Evolutionary conservation across 2,888 invertebrate species (phyloP).

Genomic region (Junonia oenone): DNA sequence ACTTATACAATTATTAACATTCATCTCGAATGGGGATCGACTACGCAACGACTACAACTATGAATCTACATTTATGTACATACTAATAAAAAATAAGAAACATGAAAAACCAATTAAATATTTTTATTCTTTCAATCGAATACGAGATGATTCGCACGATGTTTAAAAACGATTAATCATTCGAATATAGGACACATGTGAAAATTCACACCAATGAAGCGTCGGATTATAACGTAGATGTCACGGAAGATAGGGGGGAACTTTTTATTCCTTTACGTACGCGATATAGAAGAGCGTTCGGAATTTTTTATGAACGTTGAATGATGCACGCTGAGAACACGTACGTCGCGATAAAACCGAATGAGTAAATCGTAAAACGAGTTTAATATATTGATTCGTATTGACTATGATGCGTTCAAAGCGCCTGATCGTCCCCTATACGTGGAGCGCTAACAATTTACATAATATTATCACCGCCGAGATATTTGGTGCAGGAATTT

Average conservation of each 20-base stretch:
- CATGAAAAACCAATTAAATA: not conserved
- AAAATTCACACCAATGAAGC: not conserved
- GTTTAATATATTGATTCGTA: constrained; percentile 75
- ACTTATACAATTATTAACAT: no score
- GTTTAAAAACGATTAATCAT: not conserved
- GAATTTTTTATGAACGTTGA: constrained; percentile 63
- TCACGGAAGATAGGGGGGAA: constrained; percentile 4
- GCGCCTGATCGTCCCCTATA: constrained; percentile 25
- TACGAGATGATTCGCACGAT: not conserved
- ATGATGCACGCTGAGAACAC: constrained; percentile 62
- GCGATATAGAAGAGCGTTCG: constrained; percentile 56
- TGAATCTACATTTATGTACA: no score
- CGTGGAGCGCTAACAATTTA: constrained; percentile 53
- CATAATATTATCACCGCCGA: constrained; percentile 58
- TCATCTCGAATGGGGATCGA: no score
- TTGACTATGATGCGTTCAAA: constrained; percentile 52
- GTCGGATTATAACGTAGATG: constrained; percentile 1
- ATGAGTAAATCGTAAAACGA: constrained; percentile 70
- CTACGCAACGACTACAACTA: no score
- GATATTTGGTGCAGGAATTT: constrained; percentile 44
- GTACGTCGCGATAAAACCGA: constrained; percentile 59
- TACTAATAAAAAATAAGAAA: no score
- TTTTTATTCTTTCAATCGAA: not conserved
- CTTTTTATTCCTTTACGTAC: constrained; percentile 16
- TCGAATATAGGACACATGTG: not conserved